Evolutionary conservation across 2,113 vertebrate genomes (phyloP), one percentile per base, ranked within the genome.

Genomic region (Delphinus delphis): DNA sequence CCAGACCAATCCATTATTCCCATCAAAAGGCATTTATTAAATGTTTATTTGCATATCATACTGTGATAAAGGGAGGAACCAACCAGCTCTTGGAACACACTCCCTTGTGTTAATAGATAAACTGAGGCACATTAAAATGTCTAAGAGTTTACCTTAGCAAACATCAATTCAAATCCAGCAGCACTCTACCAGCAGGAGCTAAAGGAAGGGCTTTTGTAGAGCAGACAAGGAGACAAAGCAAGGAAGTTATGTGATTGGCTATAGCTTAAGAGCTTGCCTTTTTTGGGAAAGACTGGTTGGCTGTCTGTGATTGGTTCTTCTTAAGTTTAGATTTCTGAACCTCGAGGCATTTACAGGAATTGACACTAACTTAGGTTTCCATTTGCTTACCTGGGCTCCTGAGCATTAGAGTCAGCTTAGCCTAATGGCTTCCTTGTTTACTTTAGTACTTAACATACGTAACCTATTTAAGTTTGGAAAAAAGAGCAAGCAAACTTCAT

Each of bases 1-100:
- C 36, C 13, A 97, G 96, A 97, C 44, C 90, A 95, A 98, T n/a
- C 6, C 63, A 93, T 94, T 93, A 95, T 76, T 33, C 38, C 36
- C 82, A 44, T 82, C 68, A 55, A 77, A 97, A 95, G 28, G 20
- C 18, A n/a, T 92, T 92, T 96, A 96, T 93, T 93, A 86, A 74
- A 70, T 76, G 31, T 21, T 93, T 93, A 67, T 97, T 96, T 81
- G 13, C 65, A 95, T 21, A 65, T 86, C 33, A 89, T 6, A 17
- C 41, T 71, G 26, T 62, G 55, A n/a, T 93, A 90, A 87, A 71
- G 58, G 44, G 28, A 65, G 26, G 18, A 96, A 18, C 15, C 67
- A 87, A 70, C 63, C 41, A 65, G 47, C 28, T 67, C n/a, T 88
- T 88, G n/a, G 79, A 93, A 67, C 5, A 1, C 5, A 21, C 44